phyloP scores from a whole-genome alignment of 2,888 invertebrate genomes.

The Pteria penguin region DNA sequence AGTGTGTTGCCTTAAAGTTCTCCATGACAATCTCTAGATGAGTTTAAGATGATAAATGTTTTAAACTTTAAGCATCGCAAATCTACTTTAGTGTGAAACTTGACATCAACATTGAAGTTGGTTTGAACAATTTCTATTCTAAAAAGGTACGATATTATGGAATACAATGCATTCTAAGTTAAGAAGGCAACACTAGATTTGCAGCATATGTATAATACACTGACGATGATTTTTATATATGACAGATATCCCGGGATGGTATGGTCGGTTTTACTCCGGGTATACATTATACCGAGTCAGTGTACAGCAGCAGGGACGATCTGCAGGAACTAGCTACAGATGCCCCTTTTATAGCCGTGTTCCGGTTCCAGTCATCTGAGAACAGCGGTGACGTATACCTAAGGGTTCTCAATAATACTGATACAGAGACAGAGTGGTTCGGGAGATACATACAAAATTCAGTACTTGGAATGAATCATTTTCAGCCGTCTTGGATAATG shows the following conservation, averaged over 20 bases:
- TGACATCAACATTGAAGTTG: too few species aligned
- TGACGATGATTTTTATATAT: too few species aligned
- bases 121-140: too few species aligned
- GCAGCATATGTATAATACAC: too few species aligned
- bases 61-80: too few species aligned
- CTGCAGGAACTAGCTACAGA: not conserved
- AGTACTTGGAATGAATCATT: not conserved
- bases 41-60: too few species aligned
- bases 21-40: too few species aligned
- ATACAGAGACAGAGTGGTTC: not conserved
- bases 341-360: not conserved
- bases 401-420: not conserved
- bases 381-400: not conserved
- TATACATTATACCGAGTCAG: not conserved
- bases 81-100: too few species aligned
- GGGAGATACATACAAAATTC: not conserved
- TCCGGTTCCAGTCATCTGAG: not conserved
- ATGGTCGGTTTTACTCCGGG: not conserved
- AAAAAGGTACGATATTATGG: too few species aligned
- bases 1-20: too few species aligned
- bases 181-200: too few species aligned
- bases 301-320: not conserved
- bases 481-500: not conserved
- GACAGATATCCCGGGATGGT: not conserved
- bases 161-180: too few species aligned